Conservation (phyloP, 2,888 invertebrate species). For the Luffia ferchaultella region DNA sequence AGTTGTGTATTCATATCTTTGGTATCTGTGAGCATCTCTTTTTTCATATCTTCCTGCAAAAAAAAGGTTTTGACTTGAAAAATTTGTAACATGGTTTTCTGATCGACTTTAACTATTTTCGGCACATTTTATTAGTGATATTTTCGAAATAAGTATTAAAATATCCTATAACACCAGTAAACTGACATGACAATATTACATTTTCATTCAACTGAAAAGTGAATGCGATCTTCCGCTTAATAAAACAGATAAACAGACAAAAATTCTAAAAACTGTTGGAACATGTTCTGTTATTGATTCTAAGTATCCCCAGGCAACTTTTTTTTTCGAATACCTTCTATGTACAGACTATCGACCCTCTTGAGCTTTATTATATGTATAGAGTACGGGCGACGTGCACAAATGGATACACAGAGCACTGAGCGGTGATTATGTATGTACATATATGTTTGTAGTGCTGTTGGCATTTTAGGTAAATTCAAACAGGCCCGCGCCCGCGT, state of each 20-base stretch:
- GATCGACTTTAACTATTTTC: background rate
- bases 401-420: too few species aligned
- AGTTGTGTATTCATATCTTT: conserved; percentile 1
- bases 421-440: too few species aligned
- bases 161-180: background rate
- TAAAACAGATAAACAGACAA: too few species aligned
- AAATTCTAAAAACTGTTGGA: too few species aligned
- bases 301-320: too few species aligned
- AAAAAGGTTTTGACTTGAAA: background rate
- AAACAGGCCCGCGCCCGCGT: background rate
- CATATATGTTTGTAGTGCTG: background rate
- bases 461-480: background rate
- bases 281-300: too few species aligned
- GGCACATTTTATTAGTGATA: background rate
- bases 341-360: too few species aligned
- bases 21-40: conserved; percentile 3
- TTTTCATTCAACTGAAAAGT: background rate
- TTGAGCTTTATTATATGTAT: too few species aligned
- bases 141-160: background rate
- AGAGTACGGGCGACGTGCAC: too few species aligned
- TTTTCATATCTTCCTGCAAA: conserved; percentile 5
- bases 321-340: too few species aligned
- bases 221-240: too few species aligned
- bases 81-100: background rate
- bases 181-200: background rate